phyloP scores from a whole-genome alignment of 2,888 invertebrate genomes.

The Eledona agricola region DNA sequence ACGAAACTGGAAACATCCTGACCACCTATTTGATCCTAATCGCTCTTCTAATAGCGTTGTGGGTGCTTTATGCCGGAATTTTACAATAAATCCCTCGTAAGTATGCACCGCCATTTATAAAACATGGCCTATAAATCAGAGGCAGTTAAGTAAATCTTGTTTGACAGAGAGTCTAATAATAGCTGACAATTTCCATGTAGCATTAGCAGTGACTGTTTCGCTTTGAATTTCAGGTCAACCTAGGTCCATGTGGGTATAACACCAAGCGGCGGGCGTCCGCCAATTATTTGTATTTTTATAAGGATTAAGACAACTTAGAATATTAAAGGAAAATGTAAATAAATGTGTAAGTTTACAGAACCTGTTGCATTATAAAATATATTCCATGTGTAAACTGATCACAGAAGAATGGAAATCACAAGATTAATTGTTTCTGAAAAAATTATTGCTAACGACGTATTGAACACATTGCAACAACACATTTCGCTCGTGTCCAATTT shows the following conservation, averaged over 20 bases:
- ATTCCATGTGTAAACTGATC: slow-evolving; percentile 4
- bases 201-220: slow-evolving; percentile 17
- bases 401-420: background rate
- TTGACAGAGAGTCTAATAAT: slow-evolving; percentile 27
- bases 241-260: slow-evolving; percentile 28
- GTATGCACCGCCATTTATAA: slow-evolving; percentile 13
- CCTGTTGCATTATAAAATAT: slow-evolving; percentile 1
- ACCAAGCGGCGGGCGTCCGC: slow-evolving; percentile 6
- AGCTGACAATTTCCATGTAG: slow-evolving; percentile 9
- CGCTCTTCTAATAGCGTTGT: slow-evolving; percentile 40
- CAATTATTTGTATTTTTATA: slow-evolving; percentile 36
- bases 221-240: slow-evolving; percentile 16
- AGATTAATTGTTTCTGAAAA: slow-evolving; percentile 63
- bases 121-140: background rate
- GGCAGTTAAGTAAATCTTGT: slow-evolving; percentile 31
- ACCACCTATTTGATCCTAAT: slow-evolving; percentile 43
- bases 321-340: slow-evolving; percentile 27
- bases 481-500: slow-evolving; percentile 88
- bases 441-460: slow-evolving; percentile 79
- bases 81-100: slow-evolving; percentile 30
- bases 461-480: slow-evolving; percentile 86
- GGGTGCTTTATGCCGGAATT: slow-evolving; percentile 41
- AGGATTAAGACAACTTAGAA: slow-evolving; percentile 30
- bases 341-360: slow-evolving; percentile 15
- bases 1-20: slow-evolving; percentile 41